Conservation (phyloP, 2,797 vertebrate genomes). For the Mormyrus hasselquistii region DNA sequence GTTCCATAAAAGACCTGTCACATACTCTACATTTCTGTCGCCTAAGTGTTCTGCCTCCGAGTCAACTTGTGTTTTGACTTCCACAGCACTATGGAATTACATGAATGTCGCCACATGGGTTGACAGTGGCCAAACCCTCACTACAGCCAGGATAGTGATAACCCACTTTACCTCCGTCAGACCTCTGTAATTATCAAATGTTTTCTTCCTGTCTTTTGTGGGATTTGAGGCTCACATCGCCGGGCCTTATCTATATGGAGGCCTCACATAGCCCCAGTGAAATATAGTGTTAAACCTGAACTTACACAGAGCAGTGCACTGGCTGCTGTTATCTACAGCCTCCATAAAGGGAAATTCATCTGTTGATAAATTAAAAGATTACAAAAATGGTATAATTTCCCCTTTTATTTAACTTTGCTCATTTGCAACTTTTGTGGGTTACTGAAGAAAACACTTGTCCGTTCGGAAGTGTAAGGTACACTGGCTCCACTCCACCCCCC, state of each 20-base stretch:
- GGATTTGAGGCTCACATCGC: not conserved
- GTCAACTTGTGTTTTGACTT: not conserved
- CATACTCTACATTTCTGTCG: not conserved
- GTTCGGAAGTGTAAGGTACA: not conserved
- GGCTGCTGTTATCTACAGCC: constrained; percentile 27
- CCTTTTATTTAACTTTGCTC: not conserved
- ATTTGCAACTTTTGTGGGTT: not conserved
- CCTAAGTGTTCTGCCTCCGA: not conserved
- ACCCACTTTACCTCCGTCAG: not conserved
- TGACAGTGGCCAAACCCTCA: not conserved
- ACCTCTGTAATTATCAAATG: not conserved
- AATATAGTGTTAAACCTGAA: not conserved
- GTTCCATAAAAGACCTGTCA: not conserved
- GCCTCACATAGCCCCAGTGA: not conserved
- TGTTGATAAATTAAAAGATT: constrained; percentile 32
- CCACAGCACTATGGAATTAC: not conserved
- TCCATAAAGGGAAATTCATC: constrained; percentile 27
- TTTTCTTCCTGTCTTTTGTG: constrained; percentile 15
- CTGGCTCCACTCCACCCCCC: not conserved
- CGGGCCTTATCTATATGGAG: constrained; percentile 6
- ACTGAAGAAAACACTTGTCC: not conserved
- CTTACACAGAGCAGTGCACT: constrained; percentile 11
- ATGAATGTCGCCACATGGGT: not conserved
- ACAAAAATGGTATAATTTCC: constrained; percentile 1
- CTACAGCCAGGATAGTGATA: not conserved